phyloP scores from a whole-genome alignment of 2,113 vertebrate species.

The Hyperoodon ampullatus region DNA sequence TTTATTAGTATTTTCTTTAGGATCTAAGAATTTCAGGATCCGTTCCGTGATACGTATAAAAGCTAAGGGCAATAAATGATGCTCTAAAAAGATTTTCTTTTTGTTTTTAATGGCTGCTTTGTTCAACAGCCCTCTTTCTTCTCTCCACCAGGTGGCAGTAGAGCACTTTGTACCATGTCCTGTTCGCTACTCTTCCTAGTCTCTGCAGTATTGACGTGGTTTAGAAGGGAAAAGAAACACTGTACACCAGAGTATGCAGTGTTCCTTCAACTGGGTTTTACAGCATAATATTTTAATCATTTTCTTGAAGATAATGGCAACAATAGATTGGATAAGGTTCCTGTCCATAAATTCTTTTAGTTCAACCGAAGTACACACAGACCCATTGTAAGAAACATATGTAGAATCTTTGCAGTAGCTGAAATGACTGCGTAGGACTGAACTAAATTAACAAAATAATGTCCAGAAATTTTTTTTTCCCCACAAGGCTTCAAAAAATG shows the following conservation, averaged over 20 bases:
- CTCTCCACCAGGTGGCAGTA: constrained; percentile 63
- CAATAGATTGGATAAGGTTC: neutral
- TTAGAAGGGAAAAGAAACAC: neutral
- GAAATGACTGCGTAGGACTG: neutral
- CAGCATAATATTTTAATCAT: neutral
- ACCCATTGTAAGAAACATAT: neutral
- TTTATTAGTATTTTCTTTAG: constrained; percentile 5
- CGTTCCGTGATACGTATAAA: neutral
- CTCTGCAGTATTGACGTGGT: neutral
- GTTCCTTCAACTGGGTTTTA: neutral
- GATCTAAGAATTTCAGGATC: neutral
- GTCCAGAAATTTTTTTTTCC: neutral
- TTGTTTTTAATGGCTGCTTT: neutral
- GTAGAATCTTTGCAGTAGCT: neutral
- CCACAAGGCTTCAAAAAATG: too few relatives aligned
- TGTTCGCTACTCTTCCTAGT: neutral
- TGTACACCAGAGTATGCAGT: neutral
- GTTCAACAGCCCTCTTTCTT: neutral
- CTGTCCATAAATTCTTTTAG: neutral
- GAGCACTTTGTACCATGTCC: neutral
- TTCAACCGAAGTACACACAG: neutral
- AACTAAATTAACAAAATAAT: neutral
- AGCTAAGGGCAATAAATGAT: neutral
- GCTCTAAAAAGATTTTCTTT: neutral
- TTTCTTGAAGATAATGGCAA: constrained; percentile 17